phyloP scores from a whole-genome alignment of 2,888 invertebrate genomes.

The Luperina nickerlii region DNA sequence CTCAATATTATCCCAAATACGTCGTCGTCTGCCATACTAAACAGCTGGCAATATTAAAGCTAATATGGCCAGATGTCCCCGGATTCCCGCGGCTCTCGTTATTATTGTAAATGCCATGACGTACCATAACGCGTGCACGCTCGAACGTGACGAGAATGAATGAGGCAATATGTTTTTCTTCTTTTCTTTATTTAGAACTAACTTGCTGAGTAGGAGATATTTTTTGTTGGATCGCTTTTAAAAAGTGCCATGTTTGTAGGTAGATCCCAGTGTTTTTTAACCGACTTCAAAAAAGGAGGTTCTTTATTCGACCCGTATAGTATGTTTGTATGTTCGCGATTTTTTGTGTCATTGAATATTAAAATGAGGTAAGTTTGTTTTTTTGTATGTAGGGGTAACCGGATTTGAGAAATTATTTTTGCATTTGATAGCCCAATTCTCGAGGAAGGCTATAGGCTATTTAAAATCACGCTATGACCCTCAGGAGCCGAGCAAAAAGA shows the following conservation, averaged over 20 bases:
- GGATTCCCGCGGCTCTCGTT: conserved; percentile 31
- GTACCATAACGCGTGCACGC: conserved; percentile 16
- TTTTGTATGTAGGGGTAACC: no score
- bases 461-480: no score
- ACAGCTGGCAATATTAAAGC: conserved; percentile 3
- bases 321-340: not conserved
- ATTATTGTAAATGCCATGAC: conserved; percentile 46
- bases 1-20: not conserved
- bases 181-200: conserved; percentile 11
- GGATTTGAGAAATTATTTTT: no score
- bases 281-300: no score
- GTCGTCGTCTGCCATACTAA: conserved; percentile 1
- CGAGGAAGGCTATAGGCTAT: no score
- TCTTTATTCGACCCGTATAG: no score
- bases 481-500: no score
- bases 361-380: no score
- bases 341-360: not conserved
- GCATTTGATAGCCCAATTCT: no score
- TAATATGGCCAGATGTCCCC: conserved; percentile 10
- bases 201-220: not conserved
- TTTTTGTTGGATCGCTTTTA: not conserved
- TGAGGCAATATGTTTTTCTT: not conserved
- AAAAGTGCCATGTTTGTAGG: not conserved
- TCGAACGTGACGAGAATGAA: conserved; percentile 2
- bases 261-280: not conserved